These are phyloP conservation scores for Ichneumoninae sp. DNA, from an alignment of 2,888 invertebrate genomes.

Conservation along the genomic window DNA sequence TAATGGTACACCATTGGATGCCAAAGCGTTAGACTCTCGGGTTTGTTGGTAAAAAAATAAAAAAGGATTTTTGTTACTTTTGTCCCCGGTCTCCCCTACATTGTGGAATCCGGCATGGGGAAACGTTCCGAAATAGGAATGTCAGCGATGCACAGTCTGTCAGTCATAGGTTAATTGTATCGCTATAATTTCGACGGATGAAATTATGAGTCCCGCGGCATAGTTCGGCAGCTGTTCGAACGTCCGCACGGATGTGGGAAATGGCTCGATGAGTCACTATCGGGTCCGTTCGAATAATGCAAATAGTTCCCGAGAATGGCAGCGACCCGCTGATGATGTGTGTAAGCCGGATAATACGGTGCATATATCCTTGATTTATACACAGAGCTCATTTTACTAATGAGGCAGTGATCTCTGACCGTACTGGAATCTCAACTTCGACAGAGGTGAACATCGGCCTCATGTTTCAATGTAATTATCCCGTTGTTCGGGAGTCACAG, in stretches of 20 bases:
- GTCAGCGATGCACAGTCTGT: not conserved
- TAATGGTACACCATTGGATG: too few species aligned
- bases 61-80: too few species aligned
- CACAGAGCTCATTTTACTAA: too few species aligned
- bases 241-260: not conserved
- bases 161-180: not conserved
- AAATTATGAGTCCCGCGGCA: not conserved
- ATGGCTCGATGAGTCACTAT: not conserved
- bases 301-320: not conserved
- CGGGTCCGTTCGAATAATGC: not conserved
- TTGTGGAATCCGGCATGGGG: not conserved
- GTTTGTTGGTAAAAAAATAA: too few species aligned
- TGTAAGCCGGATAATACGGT: not conserved
- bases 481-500: too few species aligned
- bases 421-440: too few species aligned
- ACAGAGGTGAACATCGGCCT: too few species aligned
- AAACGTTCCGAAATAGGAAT: not conserved
- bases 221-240: not conserved
- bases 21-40: too few species aligned
- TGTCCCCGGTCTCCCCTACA: not conserved
- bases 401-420: too few species aligned
- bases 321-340: not conserved
- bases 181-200: not conserved
- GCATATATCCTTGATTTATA: not conserved
- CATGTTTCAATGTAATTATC: too few species aligned